These are phyloP conservation scores for Scaptomyza montana DNA, from an alignment of 1,140 invertebrate genomes.

Conservation along the genomic window DNA sequence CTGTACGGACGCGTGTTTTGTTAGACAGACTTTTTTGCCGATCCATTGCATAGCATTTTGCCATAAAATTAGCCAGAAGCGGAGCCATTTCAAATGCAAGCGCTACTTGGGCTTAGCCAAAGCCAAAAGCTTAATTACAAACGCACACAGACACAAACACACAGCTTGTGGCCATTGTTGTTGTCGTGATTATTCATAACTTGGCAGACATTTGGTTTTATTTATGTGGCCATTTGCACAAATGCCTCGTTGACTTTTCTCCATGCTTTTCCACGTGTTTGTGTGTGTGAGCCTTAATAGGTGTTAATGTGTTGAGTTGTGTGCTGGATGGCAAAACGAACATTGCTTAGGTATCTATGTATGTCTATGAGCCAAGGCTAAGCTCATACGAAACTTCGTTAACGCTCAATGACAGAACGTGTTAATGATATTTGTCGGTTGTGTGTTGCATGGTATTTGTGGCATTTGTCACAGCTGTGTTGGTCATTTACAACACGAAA, in stretches of 20 bases:
- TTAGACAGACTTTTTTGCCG: constrained; percentile 32
- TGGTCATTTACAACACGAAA: constrained; percentile 20
- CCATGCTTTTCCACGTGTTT: not conserved
- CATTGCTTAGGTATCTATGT: not conserved
- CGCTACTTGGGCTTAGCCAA: constrained; percentile 33
- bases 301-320: constrained; percentile 77
- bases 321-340: constrained; percentile 39
- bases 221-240: constrained; percentile 73
- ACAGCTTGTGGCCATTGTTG: constrained; percentile 36
- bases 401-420: constrained; percentile 4
- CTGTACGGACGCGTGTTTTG: constrained; percentile 16
- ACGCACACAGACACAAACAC: constrained; percentile 29
- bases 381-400: constrained; percentile 13
- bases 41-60: constrained; percentile 66
- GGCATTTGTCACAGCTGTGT: constrained; percentile 2
- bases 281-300: constrained; percentile 50
- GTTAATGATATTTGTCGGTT: constrained; percentile 27
- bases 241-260: constrained; percentile 49
- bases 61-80: constrained; percentile 72
- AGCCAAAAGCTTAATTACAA: constrained; percentile 71
- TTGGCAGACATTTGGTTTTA: constrained; percentile 74
- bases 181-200: constrained; percentile 78
- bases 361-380: constrained; percentile 13
- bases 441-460: constrained; percentile 6
- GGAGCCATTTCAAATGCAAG: constrained; percentile 60